Percentiles rank a stretch among this genome's conserved stretches.
These are phyloP conservation scores for Perca schrenkii DNA, from an alignment of 2,113 vertebrate species.

Conservation along the genomic window DNA sequence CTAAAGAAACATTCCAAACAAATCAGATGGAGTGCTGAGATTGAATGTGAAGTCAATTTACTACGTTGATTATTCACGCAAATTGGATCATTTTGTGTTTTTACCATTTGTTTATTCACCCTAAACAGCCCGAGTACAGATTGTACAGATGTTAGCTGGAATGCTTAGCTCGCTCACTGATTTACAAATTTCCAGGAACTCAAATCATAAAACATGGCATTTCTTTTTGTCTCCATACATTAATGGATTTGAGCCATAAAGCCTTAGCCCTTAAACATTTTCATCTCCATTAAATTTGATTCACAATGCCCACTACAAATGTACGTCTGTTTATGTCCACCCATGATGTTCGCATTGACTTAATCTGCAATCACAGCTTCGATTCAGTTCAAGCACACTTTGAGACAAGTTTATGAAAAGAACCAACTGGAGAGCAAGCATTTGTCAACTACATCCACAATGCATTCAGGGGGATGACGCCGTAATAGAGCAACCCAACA, in stretches of 20 bases:
- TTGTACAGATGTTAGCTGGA: neutral
- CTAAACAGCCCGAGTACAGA: too few relatives aligned
- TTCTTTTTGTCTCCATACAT: too few relatives aligned
- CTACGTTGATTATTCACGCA: neutral
- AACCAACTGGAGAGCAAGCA: neutral
- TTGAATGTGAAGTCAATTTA: neutral
- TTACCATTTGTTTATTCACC: too few relatives aligned
- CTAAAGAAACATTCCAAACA: neutral
- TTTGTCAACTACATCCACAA: neutral
- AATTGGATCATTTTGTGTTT: neutral
- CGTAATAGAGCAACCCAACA: neutral
- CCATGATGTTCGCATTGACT: neutral
- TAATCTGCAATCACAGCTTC: neutral
- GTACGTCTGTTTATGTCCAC: neutral
- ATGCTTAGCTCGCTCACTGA: too few relatives aligned
- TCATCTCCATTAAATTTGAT: neutral
- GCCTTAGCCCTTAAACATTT: neutral
- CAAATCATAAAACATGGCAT: too few relatives aligned
- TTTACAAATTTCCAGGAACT: neutral
- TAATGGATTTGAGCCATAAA: too few relatives aligned
- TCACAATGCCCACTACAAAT: accelerated
- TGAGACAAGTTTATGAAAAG: neutral
- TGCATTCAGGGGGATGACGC: neutral
- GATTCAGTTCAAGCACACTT: neutral
- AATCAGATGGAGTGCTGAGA: neutral